These are phyloP conservation scores for Baronia brevicornis DNA, from an alignment of 2,888 invertebrate species.

Conservation along the genomic window DNA sequence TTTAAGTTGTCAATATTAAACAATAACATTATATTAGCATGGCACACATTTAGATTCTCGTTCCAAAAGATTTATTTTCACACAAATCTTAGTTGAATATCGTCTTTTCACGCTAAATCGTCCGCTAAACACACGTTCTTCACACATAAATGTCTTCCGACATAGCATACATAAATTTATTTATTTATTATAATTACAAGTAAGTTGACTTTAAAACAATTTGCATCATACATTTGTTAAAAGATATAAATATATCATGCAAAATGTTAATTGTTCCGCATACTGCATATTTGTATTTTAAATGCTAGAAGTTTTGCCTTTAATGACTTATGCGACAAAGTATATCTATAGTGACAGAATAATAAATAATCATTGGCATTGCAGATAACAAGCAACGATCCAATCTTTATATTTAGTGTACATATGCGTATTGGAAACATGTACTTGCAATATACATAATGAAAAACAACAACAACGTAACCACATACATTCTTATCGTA, in stretches of 20 bases:
- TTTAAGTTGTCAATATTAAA: too few species aligned
- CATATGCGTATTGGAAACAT: too few species aligned
- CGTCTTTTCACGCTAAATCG: constrained; percentile 5
- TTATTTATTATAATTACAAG: constrained; percentile 1
- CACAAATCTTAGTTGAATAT: constrained; percentile 2
- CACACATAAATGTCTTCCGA: constrained; percentile 9
- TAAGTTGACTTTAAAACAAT: constrained; percentile 2
- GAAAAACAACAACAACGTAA: constrained; percentile 8
- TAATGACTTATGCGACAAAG: not conserved
- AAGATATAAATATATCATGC: constrained; percentile 1
- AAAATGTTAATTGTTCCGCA: constrained; percentile 9
- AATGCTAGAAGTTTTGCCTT: constrained; percentile 3
- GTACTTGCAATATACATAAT: too few species aligned
- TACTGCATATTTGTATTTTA: constrained; percentile 1
- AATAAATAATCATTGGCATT: too few species aligned
- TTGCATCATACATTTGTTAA: constrained; percentile 2
- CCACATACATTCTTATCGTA: constrained; percentile 4
- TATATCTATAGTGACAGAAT: too few species aligned
- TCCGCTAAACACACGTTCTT: constrained; percentile 8
- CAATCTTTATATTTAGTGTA: too few species aligned
- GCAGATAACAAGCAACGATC: too few species aligned
- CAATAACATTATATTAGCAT: too few species aligned
- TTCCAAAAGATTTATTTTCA: constrained; percentile 1
- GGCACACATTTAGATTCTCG: constrained; percentile 3
- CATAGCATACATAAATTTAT: constrained; percentile 1